Evolutionary conservation across 2,888 invertebrate species (phyloP), one percentile per base, ranked within the genome.

Genomic region (Automeris io): DNA sequence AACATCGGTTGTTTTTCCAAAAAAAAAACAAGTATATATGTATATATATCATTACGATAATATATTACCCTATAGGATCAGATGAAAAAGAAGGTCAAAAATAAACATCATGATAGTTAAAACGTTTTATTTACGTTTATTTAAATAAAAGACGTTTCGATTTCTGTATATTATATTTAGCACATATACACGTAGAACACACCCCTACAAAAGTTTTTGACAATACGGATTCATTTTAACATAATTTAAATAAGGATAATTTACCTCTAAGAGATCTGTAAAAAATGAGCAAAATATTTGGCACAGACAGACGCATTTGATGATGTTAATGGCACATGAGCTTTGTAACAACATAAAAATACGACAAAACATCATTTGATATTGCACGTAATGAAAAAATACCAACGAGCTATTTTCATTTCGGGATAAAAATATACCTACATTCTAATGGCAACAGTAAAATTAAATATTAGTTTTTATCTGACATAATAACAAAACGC

Each of bases 241-340:
- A 16, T 18, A 37, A 25, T 8, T 35, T 33, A 23, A 37, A 18
- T 19, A 37, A 18, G 8, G 18, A 32, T 18, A 33, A 38, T 29
- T 23, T 39, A 19, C 51, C 50, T 55, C 48, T 51, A 48, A 35
- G 48, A 54, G 53, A 53, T 36, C 39, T 41, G 34, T 43, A 42
- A n/a, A n/a, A n/a, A 16, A 49, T 63, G 61, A 63, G 63, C 63
- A 61, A 54, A 46, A 47, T 24, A 49, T 49, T 62, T 64, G 63
- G 61, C 61, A 64, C 60, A 42, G n/a, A n/a, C n/a, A n/a, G 39
- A 29, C 13, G 18, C 24, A 34, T 18, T 25, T 19, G 33, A 12
- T 9, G 9, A 16, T 16, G 23, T 21, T 18, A 18, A 22, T 32
- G 22, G 23, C 37, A 32, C 23, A 21, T 32, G 37, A 33, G 13